Evolutionary conservation across 1,140 invertebrate species (phyloP).

Genomic region (Paralvinella palmiformis): DNA sequence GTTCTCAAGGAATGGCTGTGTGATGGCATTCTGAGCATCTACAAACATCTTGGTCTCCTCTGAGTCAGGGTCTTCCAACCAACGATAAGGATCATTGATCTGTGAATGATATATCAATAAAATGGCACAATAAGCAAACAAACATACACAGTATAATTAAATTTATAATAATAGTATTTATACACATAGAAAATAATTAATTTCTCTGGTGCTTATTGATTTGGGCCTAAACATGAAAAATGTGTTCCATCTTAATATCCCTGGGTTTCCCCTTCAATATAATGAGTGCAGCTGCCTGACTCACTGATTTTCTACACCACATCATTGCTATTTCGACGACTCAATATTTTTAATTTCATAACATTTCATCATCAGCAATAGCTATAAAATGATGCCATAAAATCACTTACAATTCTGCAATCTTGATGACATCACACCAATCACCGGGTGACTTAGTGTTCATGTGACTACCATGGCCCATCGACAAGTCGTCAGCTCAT

Average conservation of each 20-base stretch:
- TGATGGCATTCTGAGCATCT: constrained; percentile 83
- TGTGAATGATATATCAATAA: neutral
- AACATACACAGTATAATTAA: neutral
- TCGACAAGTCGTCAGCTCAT: no score
- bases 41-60: constrained; percentile 89
- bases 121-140: neutral
- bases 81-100: constrained; percentile 80
- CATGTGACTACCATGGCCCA: no score
- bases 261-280: neutral
- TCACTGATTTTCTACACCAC: no score
- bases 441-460: no score
- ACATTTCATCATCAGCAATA: no score
- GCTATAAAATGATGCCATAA: no score
- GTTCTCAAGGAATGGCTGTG: constrained; percentile 73
- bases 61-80: constrained; percentile 92
- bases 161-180: neutral
- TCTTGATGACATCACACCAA: no score
- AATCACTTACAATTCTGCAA: no score
- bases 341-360: no score
- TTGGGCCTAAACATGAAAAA: neutral
- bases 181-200: neutral
- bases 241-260: neutral
- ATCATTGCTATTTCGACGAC: no score
- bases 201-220: neutral
- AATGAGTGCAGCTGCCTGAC: no score